A percentile compares a stretch with the other conserved stretches of the same genome.
Evolutionary conservation across 2,888 invertebrate species (phyloP).

Genomic region (Dugesia japonica): DNA sequence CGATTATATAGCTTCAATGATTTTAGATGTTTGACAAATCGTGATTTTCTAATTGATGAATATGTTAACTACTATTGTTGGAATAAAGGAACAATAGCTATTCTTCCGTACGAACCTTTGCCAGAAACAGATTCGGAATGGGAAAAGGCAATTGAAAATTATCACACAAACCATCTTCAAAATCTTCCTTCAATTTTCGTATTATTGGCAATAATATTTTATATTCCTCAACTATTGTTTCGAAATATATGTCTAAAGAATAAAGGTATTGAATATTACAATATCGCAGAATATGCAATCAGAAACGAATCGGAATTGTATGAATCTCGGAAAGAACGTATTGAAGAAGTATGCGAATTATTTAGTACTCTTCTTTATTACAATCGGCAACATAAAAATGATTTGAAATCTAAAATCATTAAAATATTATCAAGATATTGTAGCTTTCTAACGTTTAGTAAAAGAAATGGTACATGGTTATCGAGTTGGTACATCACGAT

Average conservation of each 20-base stretch:
- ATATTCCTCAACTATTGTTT: neutral
- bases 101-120: neutral
- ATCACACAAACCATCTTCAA: neutral
- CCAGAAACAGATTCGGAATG: neutral
- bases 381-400: neutral
- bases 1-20: neutral
- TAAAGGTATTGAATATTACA: neutral
- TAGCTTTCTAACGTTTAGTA: neutral
- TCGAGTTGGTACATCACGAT: neutral
- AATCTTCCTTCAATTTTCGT: neutral
- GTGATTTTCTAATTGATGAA: neutral
- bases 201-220: neutral
- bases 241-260: too few relatives aligned
- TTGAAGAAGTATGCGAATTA: neutral
- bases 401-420: neutral
- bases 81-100: neutral
- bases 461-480: neutral
- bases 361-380: neutral
- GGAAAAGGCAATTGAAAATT: neutral
- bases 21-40: neutral
- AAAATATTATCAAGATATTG: neutral
- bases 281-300: neutral
- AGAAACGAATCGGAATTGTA: neutral
- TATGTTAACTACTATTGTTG: slow-evolving; percentile 5
- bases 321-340: neutral